Evolutionary conservation across 2,113 vertebrate species (phyloP), one percentile per base, ranked within the genome.

Genomic region (Python bivittatus): DNA sequence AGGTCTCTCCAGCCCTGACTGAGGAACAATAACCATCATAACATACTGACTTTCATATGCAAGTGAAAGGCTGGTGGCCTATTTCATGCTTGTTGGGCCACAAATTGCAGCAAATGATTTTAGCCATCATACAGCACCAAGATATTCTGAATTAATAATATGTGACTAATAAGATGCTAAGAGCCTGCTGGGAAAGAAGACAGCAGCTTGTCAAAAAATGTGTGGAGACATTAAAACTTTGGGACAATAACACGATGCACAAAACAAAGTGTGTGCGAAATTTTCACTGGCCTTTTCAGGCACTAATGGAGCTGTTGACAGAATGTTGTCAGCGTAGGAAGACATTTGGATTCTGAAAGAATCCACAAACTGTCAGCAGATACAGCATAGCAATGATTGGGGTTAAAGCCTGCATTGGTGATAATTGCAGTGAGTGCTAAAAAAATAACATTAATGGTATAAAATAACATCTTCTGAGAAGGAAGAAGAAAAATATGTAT

Each of bases 391-490:
- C 33, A 8, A 64, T 90, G 91, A 92, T 72, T 0, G 85, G 87
- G 92, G 91, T 88, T 92, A 86, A 44, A 90, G 86, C 92, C 13
- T 0, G 0, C n/a, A 29, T n/a, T 12, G 68, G 89, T 83, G 93
- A 92, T 93, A 94, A 96, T 92, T 95, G 61, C 89, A 92, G 88
- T 0, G 0, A 93, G 72, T 86, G 92, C 79, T 72, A 72, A 88
- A 93, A 94, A 91, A 42, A 93, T 57, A 88, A 44, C 25, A 0
- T 0, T 93, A 57, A 91, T 90, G 95, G 86, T 61, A 88, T 92
- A 95, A 94, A 94, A 95, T 83, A 94, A 91, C 56, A 94, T 91
- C 90, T 91, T 90, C 68, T 5, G 2, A 48, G 84, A 90, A 93
- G 72, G 8, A 96, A 94, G 48, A 56, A 91, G 86, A 52, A 42